phyloP scores from a whole-genome alignment of 37 sponge, comb jelly and placozoan species.

The Crambe crambe region DNA sequence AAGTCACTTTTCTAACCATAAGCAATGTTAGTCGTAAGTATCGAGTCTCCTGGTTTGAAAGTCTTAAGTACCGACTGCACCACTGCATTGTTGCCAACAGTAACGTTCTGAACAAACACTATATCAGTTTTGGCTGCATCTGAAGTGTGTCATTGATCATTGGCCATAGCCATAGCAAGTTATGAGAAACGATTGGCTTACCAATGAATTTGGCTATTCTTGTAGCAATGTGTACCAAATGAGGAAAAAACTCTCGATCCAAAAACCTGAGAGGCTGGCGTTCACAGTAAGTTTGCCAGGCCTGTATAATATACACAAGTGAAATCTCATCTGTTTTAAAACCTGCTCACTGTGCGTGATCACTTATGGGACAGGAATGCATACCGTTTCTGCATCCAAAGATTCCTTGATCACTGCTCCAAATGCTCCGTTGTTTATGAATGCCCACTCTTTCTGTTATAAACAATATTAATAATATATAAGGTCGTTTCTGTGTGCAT shows the following conservation, averaged over 20 bases:
- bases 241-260: conserved; percentile 79
- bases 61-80: conserved; percentile 48
- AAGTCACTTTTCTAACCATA: conserved; percentile 52
- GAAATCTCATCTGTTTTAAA: too few relatives aligned
- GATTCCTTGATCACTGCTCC: conserved; percentile 72
- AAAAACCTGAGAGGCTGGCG: conserved; percentile 76
- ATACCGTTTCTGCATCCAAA: conserved; percentile 23
- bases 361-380: too few relatives aligned
- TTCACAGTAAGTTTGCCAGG: conserved; percentile 77
- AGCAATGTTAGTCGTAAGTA: conserved; percentile 58
- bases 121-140: conserved; percentile 65
- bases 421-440: conserved; percentile 92
- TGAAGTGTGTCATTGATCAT: conserved; percentile 3
- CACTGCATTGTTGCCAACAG: conserved; percentile 65
- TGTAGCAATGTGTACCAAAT: conserved; percentile 47
- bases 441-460: conserved; percentile 50
- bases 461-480: not conserved
- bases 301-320: conserved; percentile 11
- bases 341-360: too few relatives aligned
- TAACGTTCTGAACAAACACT: conserved; percentile 82
- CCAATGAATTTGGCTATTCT: conserved; percentile 75
- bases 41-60: conserved; percentile 62
- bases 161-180: not conserved
- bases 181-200: not conserved
- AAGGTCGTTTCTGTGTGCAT: too few relatives aligned